phyloP scores from a whole-genome alignment of 1,140 invertebrate genomes.

The Heliconius congener region DNA sequence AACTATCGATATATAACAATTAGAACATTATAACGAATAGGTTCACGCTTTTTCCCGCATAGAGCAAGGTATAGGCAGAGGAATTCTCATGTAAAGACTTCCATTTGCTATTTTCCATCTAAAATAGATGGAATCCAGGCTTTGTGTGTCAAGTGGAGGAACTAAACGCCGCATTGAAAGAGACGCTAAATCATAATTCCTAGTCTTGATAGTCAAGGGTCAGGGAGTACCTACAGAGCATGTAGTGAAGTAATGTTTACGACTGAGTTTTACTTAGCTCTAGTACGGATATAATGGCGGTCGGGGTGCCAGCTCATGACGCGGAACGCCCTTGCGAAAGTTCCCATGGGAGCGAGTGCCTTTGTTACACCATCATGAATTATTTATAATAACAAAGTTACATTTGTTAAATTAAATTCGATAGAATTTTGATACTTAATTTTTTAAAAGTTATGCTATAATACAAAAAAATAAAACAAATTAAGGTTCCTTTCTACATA shows the following conservation, averaged over 20 bases:
- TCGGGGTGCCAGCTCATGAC: conserved; percentile 36
- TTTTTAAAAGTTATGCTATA: background rate
- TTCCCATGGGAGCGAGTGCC: conserved; percentile 58
- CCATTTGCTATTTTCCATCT: too few species aligned
- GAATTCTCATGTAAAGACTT: background rate
- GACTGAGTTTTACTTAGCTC: background rate
- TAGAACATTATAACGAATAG: too few species aligned
- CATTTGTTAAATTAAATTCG: background rate
- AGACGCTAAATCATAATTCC: background rate
- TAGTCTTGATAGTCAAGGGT: conserved; percentile 2
- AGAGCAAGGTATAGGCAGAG: background rate
- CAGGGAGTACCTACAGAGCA: background rate
- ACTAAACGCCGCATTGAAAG: background rate
- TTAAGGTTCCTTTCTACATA: too few species aligned
- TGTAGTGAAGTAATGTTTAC: background rate
- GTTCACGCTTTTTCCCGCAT: background rate
- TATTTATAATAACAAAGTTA: conserved; percentile 34
- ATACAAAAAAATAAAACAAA: too few species aligned
- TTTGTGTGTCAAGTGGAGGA: too few species aligned
- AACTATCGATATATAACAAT: too few species aligned
- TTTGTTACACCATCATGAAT: conserved; percentile 44
- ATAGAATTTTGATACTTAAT: background rate
- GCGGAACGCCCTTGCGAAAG: conserved; percentile 60
- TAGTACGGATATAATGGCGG: background rate
- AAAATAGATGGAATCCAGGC: too few species aligned